These are phyloP conservation scores for Hafferia zeledoni DNA, from an alignment of 2,797 vertebrate genomes.

Conservation along the genomic window DNA sequence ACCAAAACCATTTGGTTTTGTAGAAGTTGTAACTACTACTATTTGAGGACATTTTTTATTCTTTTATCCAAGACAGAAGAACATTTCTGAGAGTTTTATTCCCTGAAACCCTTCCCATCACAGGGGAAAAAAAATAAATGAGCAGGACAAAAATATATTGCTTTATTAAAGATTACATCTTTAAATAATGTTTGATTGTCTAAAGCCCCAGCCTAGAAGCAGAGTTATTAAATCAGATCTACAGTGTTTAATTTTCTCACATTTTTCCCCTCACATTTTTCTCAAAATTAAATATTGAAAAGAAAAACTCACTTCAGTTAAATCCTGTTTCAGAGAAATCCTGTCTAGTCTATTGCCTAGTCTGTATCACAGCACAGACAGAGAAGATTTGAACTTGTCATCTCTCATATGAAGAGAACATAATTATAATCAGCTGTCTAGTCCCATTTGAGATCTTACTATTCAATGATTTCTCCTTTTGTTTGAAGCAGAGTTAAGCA, in stretches of 20 bases:
- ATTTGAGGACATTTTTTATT: background rate
- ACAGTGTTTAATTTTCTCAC: background rate
- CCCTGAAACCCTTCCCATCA: background rate
- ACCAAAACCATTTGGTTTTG: background rate
- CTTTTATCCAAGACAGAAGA: background rate
- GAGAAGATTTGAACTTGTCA: background rate
- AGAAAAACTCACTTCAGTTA: background rate
- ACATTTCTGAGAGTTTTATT: background rate
- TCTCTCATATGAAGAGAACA: background rate
- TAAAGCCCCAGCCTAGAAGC: background rate
- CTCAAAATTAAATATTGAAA: background rate
- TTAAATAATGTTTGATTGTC: background rate
- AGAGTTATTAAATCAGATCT: background rate
- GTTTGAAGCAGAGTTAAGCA: background rate
- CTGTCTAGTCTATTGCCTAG: background rate
- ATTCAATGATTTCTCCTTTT: background rate
- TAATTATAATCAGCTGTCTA: background rate
- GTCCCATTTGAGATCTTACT: background rate
- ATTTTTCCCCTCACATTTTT: background rate
- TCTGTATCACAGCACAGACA: background rate
- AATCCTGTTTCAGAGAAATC: background rate
- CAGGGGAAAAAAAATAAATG: accelerated
- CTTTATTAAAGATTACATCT: background rate
- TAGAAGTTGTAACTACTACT: background rate
- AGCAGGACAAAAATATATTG: background rate